Conservation (phyloP, 2,113 vertebrate genomes). For the Raja brachyura region DNA sequence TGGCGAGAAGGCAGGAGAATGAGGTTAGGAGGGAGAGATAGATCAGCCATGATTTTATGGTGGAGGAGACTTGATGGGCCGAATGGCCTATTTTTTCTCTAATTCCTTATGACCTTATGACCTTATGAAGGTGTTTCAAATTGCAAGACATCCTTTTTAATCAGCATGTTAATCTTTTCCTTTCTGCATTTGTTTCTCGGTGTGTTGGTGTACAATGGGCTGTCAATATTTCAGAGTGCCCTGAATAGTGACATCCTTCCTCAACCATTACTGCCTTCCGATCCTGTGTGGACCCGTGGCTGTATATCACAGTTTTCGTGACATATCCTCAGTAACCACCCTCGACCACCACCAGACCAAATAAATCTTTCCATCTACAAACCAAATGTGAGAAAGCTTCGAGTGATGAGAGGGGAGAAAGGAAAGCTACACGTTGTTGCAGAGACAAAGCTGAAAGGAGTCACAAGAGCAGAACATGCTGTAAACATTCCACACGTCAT, state of each 20-base stretch:
- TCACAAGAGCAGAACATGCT: no score
- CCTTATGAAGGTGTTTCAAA: neutral
- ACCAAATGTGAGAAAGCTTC: neutral
- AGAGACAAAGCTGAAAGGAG: neutral
- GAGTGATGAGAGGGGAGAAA: neutral
- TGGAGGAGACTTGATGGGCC: no score
- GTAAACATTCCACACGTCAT: no score
- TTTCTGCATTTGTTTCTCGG: neutral
- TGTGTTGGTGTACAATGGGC: neutral
- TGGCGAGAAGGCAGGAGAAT: no score
- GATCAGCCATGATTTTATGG: no score
- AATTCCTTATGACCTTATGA: no score
- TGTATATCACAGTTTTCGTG: neutral
- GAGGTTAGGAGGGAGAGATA: no score
- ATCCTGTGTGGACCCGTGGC: neutral
- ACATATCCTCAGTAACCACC: neutral
- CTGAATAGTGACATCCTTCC: neutral
- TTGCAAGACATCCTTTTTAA: neutral
- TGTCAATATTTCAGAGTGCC: neutral
- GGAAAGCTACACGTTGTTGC: neutral
- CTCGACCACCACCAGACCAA: neutral
- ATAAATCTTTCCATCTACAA: slow-evolving; percentile 20
- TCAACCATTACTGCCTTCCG: neutral
- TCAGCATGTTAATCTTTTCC: neutral
- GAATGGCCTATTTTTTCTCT: neutral